phyloP scores from a whole-genome alignment of 30 jellyfish, hydroid and myxozoan species.

The Nemopilema nomurai region DNA sequence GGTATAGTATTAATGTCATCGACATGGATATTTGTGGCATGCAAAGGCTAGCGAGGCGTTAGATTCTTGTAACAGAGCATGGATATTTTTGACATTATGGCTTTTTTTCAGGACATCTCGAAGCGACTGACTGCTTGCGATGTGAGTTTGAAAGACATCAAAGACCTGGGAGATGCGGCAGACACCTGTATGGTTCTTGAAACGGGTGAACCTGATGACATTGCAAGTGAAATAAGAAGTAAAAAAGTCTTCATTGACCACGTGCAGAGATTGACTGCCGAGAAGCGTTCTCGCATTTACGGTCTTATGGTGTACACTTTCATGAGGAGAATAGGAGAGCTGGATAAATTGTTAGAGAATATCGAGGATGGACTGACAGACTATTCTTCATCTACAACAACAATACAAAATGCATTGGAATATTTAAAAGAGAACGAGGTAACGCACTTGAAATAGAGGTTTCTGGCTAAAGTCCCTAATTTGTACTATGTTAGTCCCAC shows the following conservation, averaged over 20 bases:
- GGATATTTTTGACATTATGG: neutral
- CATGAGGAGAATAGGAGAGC: slow-evolving; percentile 49
- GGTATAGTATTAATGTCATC: too few relatives aligned
- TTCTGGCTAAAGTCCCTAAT: neutral
- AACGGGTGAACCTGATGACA: slow-evolving; percentile 63
- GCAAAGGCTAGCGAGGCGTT: too few relatives aligned
- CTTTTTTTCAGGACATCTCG: slow-evolving; percentile 35
- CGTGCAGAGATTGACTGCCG: slow-evolving; percentile 52
- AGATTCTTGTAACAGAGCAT: too few relatives aligned
- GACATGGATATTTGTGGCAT: too few relatives aligned
- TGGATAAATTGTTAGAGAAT: slow-evolving; percentile 31
- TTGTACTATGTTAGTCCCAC: neutral
- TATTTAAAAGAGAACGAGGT: slow-evolving; percentile 42
- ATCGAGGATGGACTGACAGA: slow-evolving; percentile 42
- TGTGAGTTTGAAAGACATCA: slow-evolving; percentile 43
- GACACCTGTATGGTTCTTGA: slow-evolving; percentile 46
- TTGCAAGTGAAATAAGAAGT: slow-evolving; percentile 16
- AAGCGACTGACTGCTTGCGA: slow-evolving; percentile 63
- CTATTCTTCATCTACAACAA: neutral
- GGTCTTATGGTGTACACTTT: slow-evolving; percentile 61
- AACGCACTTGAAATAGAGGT: neutral
- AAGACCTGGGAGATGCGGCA: slow-evolving; percentile 52
- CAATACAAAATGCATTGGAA: slow-evolving; percentile 17
- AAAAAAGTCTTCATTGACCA: slow-evolving; percentile 39
- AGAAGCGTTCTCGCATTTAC: slow-evolving; percentile 51